phyloP scores from a whole-genome alignment of 2,797 vertebrate species.

The Lacerta viridis region DNA sequence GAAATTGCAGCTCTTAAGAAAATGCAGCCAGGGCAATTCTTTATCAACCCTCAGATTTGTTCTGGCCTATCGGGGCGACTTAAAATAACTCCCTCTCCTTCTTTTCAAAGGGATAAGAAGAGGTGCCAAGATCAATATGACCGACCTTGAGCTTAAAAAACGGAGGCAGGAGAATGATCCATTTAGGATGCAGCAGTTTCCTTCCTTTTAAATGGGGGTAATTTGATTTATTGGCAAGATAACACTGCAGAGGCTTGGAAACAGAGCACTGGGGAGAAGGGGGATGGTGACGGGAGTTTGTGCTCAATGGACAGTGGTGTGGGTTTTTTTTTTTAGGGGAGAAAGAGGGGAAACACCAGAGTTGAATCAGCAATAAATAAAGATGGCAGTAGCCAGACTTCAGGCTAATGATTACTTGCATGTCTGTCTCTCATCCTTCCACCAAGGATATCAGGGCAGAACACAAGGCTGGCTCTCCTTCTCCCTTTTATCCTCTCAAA shows the following conservation, averaged over 20 bases:
- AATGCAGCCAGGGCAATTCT: not conserved
- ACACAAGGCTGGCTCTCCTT: not conserved
- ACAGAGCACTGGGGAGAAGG: not conserved
- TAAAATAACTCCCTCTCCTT: constrained; percentile 11
- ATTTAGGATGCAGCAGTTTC: not conserved
- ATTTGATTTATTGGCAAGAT: not conserved
- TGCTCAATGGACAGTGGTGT: not conserved
- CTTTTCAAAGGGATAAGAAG: not conserved
- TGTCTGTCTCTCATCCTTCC: not conserved
- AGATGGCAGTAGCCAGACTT: not conserved
- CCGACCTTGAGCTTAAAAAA: constrained; percentile 25
- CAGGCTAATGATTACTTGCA: not conserved
- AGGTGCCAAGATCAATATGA: constrained; percentile 11
- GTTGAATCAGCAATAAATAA: not conserved
- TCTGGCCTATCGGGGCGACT: not conserved
- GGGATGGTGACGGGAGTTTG: too few species aligned
- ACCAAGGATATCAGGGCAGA: not conserved
- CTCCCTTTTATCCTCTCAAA: not conserved
- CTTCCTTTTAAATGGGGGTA: not conserved
- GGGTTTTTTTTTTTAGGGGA: not conserved
- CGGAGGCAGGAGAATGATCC: not conserved
- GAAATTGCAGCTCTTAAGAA: constrained; percentile 25
- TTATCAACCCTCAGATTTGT: not conserved
- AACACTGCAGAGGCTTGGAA: not conserved
- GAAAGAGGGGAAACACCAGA: not conserved